Evolutionary conservation across 2,888 invertebrate species (phyloP).

Genomic region (Gastracanthus pulcherrimus): DNA sequence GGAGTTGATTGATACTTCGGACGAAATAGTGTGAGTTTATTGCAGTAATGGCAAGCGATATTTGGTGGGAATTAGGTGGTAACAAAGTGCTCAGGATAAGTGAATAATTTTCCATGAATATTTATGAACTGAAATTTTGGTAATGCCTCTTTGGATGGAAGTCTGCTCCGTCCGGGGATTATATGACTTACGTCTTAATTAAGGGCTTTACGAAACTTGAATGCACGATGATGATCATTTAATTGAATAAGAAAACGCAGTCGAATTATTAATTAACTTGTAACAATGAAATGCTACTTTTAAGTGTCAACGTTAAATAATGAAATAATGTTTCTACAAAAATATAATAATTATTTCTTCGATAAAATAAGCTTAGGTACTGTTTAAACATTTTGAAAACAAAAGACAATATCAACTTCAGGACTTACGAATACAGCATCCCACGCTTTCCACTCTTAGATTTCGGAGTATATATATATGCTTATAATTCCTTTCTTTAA

Average conservation of each 20-base stretch:
- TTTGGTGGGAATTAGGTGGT: not conserved
- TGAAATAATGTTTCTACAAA: not conserved
- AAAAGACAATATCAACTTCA: not conserved
- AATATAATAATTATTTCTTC: too few relatives aligned
- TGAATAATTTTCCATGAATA: constrained; percentile 31
- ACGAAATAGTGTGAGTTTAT: too few relatives aligned
- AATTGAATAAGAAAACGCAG: not conserved
- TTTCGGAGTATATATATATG: too few relatives aligned
- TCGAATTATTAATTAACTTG: not conserved
- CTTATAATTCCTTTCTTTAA: too few relatives aligned
- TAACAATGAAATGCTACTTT: too few relatives aligned
- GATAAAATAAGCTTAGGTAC: too few relatives aligned
- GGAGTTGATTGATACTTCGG: not conserved
- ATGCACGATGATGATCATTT: not conserved
- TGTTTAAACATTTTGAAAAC: not conserved
- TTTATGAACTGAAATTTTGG: not conserved
- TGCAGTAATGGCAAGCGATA: too few relatives aligned
- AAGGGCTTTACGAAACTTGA: not conserved
- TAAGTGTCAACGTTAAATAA: not conserved
- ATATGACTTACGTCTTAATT: not conserved
- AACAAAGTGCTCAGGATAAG: not conserved
- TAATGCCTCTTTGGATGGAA: not conserved
- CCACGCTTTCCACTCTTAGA: too few relatives aligned
- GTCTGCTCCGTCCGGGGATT: not conserved
- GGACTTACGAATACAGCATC: too few relatives aligned